A percentile compares a stretch with the other conserved stretches of the same genome.
Conservation (phyloP, 2,797 vertebrate genomes). For the Sardinella longiceps region DNA sequence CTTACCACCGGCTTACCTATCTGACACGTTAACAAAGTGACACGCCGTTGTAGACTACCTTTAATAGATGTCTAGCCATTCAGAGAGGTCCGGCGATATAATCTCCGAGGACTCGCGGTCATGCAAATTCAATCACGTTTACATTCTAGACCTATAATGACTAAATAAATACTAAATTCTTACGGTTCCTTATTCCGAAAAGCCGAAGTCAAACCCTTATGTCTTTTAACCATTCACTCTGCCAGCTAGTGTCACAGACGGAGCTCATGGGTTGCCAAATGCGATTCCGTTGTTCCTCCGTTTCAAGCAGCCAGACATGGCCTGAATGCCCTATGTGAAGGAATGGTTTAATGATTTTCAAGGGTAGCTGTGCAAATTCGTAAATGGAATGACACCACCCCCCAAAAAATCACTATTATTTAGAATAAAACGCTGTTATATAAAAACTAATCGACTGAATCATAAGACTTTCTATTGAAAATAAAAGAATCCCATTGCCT, state of each 20-base stretch:
- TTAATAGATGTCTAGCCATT: slow-evolving; percentile 64
- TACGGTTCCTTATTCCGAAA: not conserved
- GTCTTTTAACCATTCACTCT: slow-evolving; percentile 64
- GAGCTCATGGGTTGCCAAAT: slow-evolving; percentile 75
- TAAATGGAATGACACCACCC: not conserved
- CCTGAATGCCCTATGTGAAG: not conserved
- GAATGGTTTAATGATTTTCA: not conserved
- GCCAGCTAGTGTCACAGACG: slow-evolving; percentile 72
- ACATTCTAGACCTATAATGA: not conserved
- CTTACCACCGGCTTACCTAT: slow-evolving; percentile 8
- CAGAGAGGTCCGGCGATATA: not conserved
- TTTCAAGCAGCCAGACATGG: not conserved
- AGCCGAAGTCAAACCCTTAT: slow-evolving; percentile 32
- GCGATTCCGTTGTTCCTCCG: not conserved
- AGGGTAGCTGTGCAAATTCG: not conserved
- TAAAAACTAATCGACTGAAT: too few species aligned
- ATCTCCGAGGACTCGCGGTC: not conserved
- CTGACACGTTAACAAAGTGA: slow-evolving; percentile 8
- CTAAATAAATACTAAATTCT: not conserved
- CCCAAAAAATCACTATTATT: not conserved
- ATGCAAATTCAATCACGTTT: not conserved
- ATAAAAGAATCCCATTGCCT: too few species aligned
- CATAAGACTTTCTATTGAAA: too few species aligned
- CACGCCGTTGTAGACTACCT: slow-evolving; percentile 55
- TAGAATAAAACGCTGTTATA: too few species aligned